Percentiles rank a stretch among this genome's conserved stretches.
These are phyloP conservation scores for Meiosimyza decipiens DNA, from an alignment of 2,888 invertebrate genomes.

Conservation along the genomic window DNA sequence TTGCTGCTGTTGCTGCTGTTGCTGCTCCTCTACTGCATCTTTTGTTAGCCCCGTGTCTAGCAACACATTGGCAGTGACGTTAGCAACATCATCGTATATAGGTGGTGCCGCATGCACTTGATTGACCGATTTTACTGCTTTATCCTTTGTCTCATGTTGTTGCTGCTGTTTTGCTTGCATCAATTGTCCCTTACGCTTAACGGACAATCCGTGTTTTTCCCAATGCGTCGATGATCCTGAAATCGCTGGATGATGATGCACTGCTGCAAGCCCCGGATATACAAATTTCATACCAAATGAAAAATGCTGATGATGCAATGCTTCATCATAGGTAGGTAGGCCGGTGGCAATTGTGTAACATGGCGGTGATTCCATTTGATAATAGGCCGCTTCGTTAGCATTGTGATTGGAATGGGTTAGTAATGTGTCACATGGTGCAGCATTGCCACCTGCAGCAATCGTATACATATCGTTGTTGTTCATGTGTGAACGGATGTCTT, in stretches of 20 bases:
- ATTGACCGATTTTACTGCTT: no score
- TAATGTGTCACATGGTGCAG: conserved; percentile 45
- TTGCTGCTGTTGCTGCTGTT: no score
- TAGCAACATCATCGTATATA: no score
- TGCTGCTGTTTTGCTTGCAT: conserved; percentile 39
- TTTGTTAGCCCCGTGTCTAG: no score
- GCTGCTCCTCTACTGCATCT: no score
- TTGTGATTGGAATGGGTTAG: conserved; percentile 24
- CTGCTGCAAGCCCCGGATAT: conserved; percentile 62
- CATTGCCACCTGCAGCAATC: conserved; percentile 51
- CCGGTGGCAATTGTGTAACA: conserved; percentile 75
- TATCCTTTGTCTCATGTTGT: conserved; percentile 1
- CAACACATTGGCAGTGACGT: no score
- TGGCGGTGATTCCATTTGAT: conserved; percentile 70
- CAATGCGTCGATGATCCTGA: conserved; percentile 49
- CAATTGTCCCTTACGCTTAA: conserved; percentile 43
- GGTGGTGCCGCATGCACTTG: no score
- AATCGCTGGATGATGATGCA: conserved; percentile 54
- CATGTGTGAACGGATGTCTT: conserved; percentile 64
- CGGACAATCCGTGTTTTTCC: conserved; percentile 56
- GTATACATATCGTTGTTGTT: conserved; percentile 45
- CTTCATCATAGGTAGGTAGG: conserved; percentile 73
- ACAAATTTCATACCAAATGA: conserved; percentile 64
- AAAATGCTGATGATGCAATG: conserved; percentile 69
- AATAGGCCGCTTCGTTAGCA: conserved; percentile 57